phyloP scores from a whole-genome alignment of 1,140 invertebrate genomes.

The Zophobas atratus region DNA sequence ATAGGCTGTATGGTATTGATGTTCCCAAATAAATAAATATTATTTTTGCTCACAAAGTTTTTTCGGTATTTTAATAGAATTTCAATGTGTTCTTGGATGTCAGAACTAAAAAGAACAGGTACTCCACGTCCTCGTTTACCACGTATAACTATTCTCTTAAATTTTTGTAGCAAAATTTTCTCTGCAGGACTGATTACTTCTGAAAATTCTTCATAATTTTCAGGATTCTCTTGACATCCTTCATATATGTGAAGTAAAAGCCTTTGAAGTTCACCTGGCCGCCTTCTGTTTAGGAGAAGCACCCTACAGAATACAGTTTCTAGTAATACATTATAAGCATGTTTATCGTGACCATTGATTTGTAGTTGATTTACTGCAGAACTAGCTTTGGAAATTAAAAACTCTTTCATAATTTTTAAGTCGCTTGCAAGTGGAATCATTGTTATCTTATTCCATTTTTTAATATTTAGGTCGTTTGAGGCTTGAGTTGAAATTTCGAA shows the following conservation, averaged over 20 bases:
- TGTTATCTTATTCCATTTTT: slow-evolving; percentile 64
- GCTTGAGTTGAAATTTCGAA: slow-evolving; percentile 59
- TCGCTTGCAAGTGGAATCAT: slow-evolving; percentile 65
- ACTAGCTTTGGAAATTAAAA: slow-evolving; percentile 53
- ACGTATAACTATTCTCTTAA: slow-evolving; percentile 48
- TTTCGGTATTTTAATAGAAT: slow-evolving; percentile 31
- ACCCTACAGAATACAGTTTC: slow-evolving; percentile 58
- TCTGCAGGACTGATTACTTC: slow-evolving; percentile 41
- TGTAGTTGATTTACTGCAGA: slow-evolving; percentile 42
- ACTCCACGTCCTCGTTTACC: slow-evolving; percentile 55
- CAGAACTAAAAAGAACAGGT: slow-evolving; percentile 54
- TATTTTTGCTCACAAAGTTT: slow-evolving; percentile 56
- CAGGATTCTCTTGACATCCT: slow-evolving; percentile 10
- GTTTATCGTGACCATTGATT: slow-evolving; percentile 38
- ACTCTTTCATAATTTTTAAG: slow-evolving; percentile 63
- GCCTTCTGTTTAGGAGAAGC: slow-evolving; percentile 55
- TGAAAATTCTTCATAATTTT: slow-evolving; percentile 54
- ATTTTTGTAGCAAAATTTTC: slow-evolving; percentile 50
- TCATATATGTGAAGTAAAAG: slow-evolving; percentile 28
- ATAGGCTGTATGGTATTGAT: slow-evolving; percentile 50
- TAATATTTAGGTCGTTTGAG: slow-evolving; percentile 59
- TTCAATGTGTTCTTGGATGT: slow-evolving; percentile 21
- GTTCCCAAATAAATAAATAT: slow-evolving; percentile 60
- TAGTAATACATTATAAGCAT: slow-evolving; percentile 55
- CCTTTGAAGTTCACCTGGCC: slow-evolving; percentile 59